Evolutionary conservation across 2,797 vertebrate genomes (phyloP).

Genomic region (Sternarchorhynchus goeldii): DNA sequence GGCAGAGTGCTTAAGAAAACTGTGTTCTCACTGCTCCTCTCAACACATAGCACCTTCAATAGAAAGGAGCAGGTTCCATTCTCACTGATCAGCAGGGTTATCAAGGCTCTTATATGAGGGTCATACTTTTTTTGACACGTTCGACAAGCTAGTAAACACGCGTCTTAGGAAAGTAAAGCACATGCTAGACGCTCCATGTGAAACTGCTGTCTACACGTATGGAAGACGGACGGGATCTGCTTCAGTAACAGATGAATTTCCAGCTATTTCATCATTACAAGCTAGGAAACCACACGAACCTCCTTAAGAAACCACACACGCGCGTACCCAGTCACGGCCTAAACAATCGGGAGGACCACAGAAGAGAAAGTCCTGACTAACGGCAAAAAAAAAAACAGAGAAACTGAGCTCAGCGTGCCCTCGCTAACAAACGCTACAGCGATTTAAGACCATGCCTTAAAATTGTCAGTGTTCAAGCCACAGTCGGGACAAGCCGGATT

Average conservation of each 20-base stretch:
- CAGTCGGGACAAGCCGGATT: conserved; percentile 8
- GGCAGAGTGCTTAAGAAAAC: neutral
- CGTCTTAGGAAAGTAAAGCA: no score
- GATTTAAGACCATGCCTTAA: no score
- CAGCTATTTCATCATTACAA: conserved; percentile 29
- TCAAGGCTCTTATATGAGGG: no score
- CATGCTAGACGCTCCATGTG: no score
- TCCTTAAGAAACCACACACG: conserved; percentile 21
- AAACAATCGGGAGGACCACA: conserved; percentile 11
- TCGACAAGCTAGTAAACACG: no score
- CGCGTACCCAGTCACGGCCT: neutral
- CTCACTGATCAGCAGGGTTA: neutral
- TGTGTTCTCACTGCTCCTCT: neutral
- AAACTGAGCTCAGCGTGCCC: neutral
- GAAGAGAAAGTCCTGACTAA: conserved; percentile 21
- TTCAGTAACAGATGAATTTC: conserved; percentile 10
- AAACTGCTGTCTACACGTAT: no score
- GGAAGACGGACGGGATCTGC: neutral
- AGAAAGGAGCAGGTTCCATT: neutral
- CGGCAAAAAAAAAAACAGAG: neutral
- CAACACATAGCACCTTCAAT: neutral
- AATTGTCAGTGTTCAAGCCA: neutral
- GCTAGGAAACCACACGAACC: neutral
- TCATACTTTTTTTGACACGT: no score
- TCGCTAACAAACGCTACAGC: neutral